Evolutionary conservation across 2,797 vertebrate species (phyloP).

Genomic region (Coluber constrictor): DNA sequence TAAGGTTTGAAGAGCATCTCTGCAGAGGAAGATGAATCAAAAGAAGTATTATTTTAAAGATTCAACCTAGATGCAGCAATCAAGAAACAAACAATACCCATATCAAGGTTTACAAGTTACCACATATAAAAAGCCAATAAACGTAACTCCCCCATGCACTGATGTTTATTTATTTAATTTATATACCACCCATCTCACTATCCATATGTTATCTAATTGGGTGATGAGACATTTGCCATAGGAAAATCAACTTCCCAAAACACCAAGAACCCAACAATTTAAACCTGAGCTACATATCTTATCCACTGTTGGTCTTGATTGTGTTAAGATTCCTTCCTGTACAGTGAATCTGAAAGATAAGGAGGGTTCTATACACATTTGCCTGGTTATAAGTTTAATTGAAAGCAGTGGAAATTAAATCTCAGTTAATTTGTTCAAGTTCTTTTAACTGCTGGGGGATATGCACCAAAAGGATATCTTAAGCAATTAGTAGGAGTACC

Average conservation of each 20-base stretch:
- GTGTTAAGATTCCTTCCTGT: background rate
- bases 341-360: background rate
- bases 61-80: slow-evolving; percentile 31
- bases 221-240: background rate
- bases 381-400: background rate
- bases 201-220: background rate
- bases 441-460: background rate
- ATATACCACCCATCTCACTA: no score
- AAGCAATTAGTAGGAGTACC: background rate
- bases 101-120: background rate
- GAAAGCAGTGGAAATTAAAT: background rate
- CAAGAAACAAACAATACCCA: background rate
- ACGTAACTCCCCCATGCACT: slow-evolving; percentile 1
- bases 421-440: background rate
- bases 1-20: slow-evolving; percentile 54
- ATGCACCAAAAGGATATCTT: background rate
- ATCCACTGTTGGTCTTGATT: background rate
- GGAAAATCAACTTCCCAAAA: background rate
- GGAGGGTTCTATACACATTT: no score
- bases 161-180: background rate
- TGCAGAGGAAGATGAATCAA: slow-evolving; percentile 58
- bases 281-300: background rate
- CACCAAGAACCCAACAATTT: background rate
- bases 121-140: background rate
- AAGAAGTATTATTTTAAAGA: slow-evolving; percentile 63